Base-by-base conservation (phyloP, 2,888 invertebrate species). In the Flabesymbios commensalis region DNA sequence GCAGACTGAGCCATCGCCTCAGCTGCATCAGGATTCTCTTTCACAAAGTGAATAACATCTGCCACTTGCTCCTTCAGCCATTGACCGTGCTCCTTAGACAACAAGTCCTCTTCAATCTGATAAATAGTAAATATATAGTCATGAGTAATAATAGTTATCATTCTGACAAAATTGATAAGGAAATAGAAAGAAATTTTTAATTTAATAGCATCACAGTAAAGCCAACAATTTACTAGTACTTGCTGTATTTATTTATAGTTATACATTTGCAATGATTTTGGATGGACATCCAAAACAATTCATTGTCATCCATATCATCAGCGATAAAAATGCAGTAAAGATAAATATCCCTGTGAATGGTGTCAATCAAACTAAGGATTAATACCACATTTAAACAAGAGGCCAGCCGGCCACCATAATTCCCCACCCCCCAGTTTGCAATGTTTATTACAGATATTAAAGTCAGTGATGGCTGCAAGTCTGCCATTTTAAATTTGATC, bases 11-110 rank as follows among this genome's bases (percentile, higher is more conserved):
- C 2, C 2, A 29, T 5, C 4, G 14, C 14, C 26, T 55, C 36
- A 14, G 59, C 42, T 1, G 22, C 10, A 14, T 88, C 88, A 2
- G 94, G 93, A 83, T 91, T 89, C 72, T 89, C 87, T 74, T 89
- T 88, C 67, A 95, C 87, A 83, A 93, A 91, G 47, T 87, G 87
- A 61, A 94, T 90, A 67, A 95, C 90, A 73, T 90, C 89, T 68
- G 94, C 88, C 79, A 94, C 88, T 55, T 81, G 70, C 74, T 92
- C 91, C 69, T 90, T 88, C 77, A 96, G 90, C 10, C 89, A 87
- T 28, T 88, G 88, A 68, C 90, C 88, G 80, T 93, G 92, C 75
- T 88, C 88, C 75, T 89, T 89, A 0, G 90, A 89, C 22, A 93
- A 85, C 28, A 92, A 83, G 79, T 91, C 90, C 80, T 91, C 90